phyloP scores from a whole-genome alignment of 1,140 invertebrate genomes.

The Drosophila sproati region DNA sequence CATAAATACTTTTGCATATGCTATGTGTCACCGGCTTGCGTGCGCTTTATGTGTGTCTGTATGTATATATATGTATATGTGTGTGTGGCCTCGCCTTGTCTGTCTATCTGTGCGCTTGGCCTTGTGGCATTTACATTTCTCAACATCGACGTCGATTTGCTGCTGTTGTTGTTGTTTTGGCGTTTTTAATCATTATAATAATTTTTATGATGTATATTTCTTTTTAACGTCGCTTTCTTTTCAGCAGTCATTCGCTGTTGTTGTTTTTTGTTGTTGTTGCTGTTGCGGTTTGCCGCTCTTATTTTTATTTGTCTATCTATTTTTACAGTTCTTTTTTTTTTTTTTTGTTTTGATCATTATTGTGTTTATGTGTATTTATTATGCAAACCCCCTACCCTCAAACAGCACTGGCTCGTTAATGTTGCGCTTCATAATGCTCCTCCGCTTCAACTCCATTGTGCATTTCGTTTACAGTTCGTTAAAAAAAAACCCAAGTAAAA shows the following conservation, averaged over 20 bases:
- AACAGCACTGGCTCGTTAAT: conserved; percentile 10
- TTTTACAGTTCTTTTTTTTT: conserved; percentile 44
- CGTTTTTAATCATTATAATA: conserved; percentile 77
- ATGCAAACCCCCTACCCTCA: conserved; percentile 6
- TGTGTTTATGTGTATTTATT: conserved; percentile 38
- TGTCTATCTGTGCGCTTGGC: conserved; percentile 76
- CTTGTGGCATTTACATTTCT: conserved; percentile 83
- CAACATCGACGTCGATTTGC: conserved; percentile 58
- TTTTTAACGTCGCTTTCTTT: conserved; percentile 66
- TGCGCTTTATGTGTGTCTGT: conserved; percentile 42
- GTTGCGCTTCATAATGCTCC: conserved; percentile 22
- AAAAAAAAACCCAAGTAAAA: conserved; percentile 37
- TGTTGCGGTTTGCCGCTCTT: conserved; percentile 65
- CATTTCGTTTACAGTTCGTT: conserved; percentile 59
- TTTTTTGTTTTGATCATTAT: conserved; percentile 43
- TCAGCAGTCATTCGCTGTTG: conserved; percentile 42
- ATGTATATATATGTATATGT: conserved; percentile 41
- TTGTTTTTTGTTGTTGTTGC: conserved; percentile 34
- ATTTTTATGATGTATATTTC: conserved; percentile 69
- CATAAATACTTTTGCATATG: conserved; percentile 45
- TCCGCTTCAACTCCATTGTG: conserved; percentile 46
- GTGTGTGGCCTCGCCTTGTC: conserved; percentile 78
- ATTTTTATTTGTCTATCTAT: conserved; percentile 59
- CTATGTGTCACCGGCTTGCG: conserved; percentile 76
- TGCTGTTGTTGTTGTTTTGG: conserved; percentile 27